Percentiles rank a stretch among this genome's conserved stretches.
Evolutionary conservation across 1,140 invertebrate species (phyloP).

Genomic region (Andrena cerasifolii): DNA sequence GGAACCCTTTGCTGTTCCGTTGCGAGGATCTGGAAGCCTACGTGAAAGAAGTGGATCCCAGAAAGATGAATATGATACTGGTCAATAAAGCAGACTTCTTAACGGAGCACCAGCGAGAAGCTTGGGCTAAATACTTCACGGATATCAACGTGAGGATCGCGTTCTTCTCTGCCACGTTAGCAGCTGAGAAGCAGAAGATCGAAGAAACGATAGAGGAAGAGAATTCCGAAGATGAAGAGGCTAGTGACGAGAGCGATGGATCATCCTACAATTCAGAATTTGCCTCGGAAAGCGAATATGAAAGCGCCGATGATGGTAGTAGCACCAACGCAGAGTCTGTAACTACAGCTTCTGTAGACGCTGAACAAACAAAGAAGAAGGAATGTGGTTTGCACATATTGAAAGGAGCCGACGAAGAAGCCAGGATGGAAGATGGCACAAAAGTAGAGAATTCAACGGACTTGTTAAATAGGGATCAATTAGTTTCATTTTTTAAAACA

Average conservation of each 20-base stretch:
- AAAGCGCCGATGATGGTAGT: slow-evolving; percentile 76
- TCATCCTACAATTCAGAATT: slow-evolving; percentile 64
- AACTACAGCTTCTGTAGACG: neutral
- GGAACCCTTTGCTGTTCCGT: slow-evolving; percentile 97
- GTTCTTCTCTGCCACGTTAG: slow-evolving; percentile 92
- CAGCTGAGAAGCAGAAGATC: slow-evolving; percentile 80
- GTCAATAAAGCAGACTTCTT: slow-evolving; percentile 99
- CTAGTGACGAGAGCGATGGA: slow-evolving; percentile 34
- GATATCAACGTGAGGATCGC: slow-evolving; percentile 86
- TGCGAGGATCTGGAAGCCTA: slow-evolving; percentile 97
- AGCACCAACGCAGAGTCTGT: neutral
- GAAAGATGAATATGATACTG: slow-evolving; percentile 93
- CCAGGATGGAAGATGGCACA: neutral
- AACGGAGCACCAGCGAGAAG: slow-evolving; percentile 89
- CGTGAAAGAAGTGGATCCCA: slow-evolving; percentile 91
- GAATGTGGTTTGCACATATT: slow-evolving; percentile 4
- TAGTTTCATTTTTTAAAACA: slow-evolving; percentile 86
- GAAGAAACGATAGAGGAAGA: slow-evolving; percentile 65
- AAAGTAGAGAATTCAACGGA: slow-evolving; percentile 68
- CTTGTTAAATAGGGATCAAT: slow-evolving; percentile 79
- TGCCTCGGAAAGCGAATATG: slow-evolving; percentile 69
- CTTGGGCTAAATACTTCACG: slow-evolving; percentile 95
- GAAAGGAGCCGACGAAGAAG: neutral
- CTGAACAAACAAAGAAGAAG: neutral
- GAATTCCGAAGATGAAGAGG: slow-evolving; percentile 65